A percentile compares a stretch with the other conserved stretches of the same genome.
Evolutionary conservation across 2,797 vertebrate species (phyloP).

Genomic region (Picus viridis): DNA sequence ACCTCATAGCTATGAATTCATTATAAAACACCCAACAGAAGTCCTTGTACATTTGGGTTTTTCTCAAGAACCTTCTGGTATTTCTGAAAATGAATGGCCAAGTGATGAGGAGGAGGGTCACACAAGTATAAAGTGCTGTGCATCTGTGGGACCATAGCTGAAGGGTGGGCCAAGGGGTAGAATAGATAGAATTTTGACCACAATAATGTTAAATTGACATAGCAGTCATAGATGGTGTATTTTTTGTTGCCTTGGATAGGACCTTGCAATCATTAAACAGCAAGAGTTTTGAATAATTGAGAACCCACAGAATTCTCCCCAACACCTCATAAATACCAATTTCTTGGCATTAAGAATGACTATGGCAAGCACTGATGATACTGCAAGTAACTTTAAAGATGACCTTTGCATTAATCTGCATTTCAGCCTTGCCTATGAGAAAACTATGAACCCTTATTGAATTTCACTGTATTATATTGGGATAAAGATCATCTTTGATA

Average conservation of each 20-base stretch:
- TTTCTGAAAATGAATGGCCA: not conserved
- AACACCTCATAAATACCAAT: not conserved
- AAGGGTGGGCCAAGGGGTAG: not conserved
- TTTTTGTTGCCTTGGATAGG: not conserved
- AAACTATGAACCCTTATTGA: not conserved
- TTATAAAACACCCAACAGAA: not conserved
- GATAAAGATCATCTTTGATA: not conserved
- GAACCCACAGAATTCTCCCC: not conserved
- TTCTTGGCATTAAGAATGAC: not conserved
- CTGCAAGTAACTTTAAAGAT: not conserved
- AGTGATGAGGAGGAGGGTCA: not conserved
- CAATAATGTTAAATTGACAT: not conserved
- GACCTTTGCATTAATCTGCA: not conserved
- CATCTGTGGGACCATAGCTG: not conserved
- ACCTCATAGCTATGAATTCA: not conserved
- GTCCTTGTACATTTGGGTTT: not conserved
- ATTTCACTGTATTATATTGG: not conserved
- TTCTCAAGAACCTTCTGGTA: not conserved
- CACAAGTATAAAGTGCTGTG: not conserved
- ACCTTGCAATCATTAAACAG: not conserved
- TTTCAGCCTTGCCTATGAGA: not conserved
- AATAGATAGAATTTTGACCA: not conserved
- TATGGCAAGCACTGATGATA: not conserved
- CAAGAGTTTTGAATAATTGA: not conserved
- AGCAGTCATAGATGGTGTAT: not conserved